Percentiles rank a stretch among this genome's conserved stretches.
These are phyloP conservation scores for Drosophila ananassae DNA, from an alignment of 1,140 invertebrate genomes.

Conservation along the genomic window DNA sequence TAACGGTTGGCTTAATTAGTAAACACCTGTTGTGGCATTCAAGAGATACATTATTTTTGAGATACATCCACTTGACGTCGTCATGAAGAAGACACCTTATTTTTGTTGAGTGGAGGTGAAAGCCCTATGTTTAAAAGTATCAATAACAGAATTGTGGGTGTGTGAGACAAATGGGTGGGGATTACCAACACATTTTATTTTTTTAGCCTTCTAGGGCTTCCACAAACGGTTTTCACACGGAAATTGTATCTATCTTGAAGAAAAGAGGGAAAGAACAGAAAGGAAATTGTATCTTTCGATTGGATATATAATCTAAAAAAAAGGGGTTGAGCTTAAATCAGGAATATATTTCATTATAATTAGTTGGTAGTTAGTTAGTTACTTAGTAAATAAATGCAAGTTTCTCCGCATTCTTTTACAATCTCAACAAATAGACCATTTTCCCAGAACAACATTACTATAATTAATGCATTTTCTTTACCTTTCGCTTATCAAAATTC, in stretches of 20 bases:
- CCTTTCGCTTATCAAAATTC: conserved; percentile 21
- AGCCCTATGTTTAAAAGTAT: conserved; percentile 61
- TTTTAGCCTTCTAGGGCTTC: conserved; percentile 53
- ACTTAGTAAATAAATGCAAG: no score
- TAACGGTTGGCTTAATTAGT: conserved; percentile 64
- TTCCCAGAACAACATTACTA: conserved; percentile 12
- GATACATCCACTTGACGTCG: conserved; percentile 41
- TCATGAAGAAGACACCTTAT: conserved; percentile 34
- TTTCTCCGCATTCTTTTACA: no score
- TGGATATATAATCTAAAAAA: neutral
- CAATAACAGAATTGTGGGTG: conserved; percentile 67
- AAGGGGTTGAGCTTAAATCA: neutral
- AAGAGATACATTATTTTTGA: conserved; percentile 20
- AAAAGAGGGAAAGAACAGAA: neutral
- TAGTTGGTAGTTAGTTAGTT: no score
- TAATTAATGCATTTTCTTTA: conserved; percentile 3
- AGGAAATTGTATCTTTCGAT: conserved; percentile 46
- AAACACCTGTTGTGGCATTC: conserved; percentile 57
- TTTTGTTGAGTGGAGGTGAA: conserved; percentile 67
- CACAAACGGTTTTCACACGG: conserved; percentile 46
- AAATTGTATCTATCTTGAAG: conserved; percentile 6
- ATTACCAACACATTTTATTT: conserved; percentile 23
- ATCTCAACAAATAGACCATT: neutral
- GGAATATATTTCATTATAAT: conserved; percentile 5
- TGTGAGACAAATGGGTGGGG: conserved; percentile 28